Evolutionary conservation across 2,113 vertebrate species (phyloP).

Genomic region (Clarias gariepinus): DNA sequence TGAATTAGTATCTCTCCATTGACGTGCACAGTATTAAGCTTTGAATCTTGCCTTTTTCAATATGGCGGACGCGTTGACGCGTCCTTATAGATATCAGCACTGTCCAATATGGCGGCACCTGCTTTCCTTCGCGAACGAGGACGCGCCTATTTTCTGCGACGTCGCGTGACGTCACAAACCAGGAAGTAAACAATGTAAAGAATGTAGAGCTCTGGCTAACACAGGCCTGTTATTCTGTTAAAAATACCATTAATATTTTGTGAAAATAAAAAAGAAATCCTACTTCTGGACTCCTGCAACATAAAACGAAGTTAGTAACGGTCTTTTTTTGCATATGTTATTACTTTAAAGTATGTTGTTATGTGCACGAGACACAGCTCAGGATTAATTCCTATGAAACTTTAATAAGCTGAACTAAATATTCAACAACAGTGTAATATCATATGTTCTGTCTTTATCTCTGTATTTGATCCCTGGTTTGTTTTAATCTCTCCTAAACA

Average conservation of each 20-base stretch:
- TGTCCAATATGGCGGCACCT: constrained; percentile 7
- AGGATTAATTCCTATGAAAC: neutral
- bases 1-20: neutral
- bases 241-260: neutral
- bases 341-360: neutral
- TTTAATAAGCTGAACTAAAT: neutral
- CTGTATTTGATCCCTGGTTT: neutral
- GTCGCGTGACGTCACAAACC: neutral
- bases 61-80: neutral
- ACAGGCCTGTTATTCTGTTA: neutral
- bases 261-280: neutral
- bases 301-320: neutral
- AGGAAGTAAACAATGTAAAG: constrained; percentile 48
- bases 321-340: neutral
- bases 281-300: too few species aligned
- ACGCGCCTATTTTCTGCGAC: neutral
- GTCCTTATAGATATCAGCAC: neutral
- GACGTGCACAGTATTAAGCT: neutral
- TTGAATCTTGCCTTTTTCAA: neutral
- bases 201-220: neutral
- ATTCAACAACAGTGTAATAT: neutral
- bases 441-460: neutral
- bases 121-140: neutral
- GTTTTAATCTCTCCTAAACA: constrained; percentile 17
- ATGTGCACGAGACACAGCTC: neutral